phyloP scores from a whole-genome alignment of 2,797 vertebrate genomes.

The Rachycentron canadum region DNA sequence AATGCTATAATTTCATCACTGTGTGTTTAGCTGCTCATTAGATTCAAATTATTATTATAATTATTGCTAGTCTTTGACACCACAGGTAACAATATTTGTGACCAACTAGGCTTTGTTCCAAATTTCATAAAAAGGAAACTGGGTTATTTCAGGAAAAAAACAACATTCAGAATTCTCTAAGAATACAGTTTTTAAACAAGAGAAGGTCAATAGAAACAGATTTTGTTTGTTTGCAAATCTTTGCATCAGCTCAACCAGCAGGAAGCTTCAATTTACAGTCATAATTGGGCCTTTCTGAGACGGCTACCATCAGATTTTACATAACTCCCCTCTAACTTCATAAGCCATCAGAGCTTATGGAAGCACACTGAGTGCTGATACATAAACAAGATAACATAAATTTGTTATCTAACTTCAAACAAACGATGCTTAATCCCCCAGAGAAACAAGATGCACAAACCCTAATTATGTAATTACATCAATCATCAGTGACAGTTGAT shows the following conservation, averaged over 20 bases:
- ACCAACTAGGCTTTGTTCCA: neutral
- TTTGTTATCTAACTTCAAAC: neutral
- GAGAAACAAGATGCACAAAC: neutral
- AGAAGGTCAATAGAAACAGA: neutral
- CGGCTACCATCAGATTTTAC: slow-evolving; percentile 1
- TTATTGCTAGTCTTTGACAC: neutral
- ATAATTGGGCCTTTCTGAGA: neutral
- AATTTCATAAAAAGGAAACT: neutral
- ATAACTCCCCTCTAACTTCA: slow-evolving; percentile 4
- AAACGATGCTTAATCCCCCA: neutral
- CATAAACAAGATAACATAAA: slow-evolving; percentile 19
- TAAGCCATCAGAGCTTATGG: neutral
- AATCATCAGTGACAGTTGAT: neutral
- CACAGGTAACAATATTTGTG: neutral
- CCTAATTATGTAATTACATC: too few relatives aligned
- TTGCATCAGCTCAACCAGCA: slow-evolving; percentile 17
- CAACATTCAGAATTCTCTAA: too few relatives aligned
- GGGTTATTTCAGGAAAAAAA: neutral
- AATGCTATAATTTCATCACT: neutral
- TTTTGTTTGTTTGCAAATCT: neutral
- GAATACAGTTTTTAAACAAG: too few relatives aligned
- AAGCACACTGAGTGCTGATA: slow-evolving; percentile 27
- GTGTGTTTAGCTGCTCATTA: too few relatives aligned
- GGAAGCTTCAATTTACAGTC: neutral
- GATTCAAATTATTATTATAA: slow-evolving; percentile 2